These are phyloP conservation scores for Cromileptes altivelis DNA, from an alignment of 2,113 vertebrate genomes.

Conservation along the genomic window DNA sequence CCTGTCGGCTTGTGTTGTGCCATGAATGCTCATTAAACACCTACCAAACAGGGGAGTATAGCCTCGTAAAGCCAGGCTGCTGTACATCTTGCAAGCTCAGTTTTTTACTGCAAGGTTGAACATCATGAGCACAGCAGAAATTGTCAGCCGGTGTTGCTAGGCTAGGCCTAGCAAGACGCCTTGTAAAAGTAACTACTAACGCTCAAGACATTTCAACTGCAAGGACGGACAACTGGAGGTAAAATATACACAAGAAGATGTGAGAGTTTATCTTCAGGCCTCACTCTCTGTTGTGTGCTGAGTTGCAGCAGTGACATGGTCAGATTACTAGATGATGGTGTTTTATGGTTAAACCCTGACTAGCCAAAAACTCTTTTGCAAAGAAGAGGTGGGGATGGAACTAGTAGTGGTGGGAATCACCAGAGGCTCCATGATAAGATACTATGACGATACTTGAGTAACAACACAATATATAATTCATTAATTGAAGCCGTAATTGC, in stretches of 20 bases:
- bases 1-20: slow-evolving; percentile 50
- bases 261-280: background rate
- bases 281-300: slow-evolving; percentile 1
- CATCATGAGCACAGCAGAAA: slow-evolving; percentile 27
- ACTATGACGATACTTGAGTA: no score
- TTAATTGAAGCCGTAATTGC: no score
- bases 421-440: no score
- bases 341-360: slow-evolving; percentile 21
- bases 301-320: slow-evolving; percentile 7
- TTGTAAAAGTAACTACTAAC: slow-evolving; percentile 22
- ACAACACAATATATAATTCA: no score
- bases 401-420: no score
- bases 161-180: slow-evolving; percentile 5
- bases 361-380: background rate
- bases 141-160: background rate
- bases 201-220: slow-evolving; percentile 25
- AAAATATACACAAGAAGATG: background rate
- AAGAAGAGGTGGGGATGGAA: background rate
- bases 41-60: slow-evolving; percentile 41
- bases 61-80: slow-evolving; percentile 11
- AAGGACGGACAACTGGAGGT: slow-evolving; percentile 11
- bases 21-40: slow-evolving; percentile 58
- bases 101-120: slow-evolving; percentile 30
- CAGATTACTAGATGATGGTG: slow-evolving; percentile 11
- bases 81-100: slow-evolving; percentile 33